Conservation (phyloP, 2,113 vertebrate species). For the Misgurnus anguillicaudatus region DNA sequence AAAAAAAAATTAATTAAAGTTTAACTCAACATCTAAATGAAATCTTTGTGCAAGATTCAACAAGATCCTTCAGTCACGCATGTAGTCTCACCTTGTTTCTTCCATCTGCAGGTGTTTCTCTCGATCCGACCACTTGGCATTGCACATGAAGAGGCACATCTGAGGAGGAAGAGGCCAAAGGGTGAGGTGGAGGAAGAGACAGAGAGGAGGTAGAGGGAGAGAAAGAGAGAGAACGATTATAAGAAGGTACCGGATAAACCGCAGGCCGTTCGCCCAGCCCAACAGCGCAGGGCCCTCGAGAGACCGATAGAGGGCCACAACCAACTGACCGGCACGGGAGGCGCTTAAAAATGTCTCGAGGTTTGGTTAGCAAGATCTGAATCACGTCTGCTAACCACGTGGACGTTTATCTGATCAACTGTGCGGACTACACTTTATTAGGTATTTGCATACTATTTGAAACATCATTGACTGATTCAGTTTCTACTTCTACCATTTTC, state of each 20-base stretch:
- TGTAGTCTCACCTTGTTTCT: conserved; percentile 47
- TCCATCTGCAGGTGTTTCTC: conserved; percentile 92
- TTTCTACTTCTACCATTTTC: neutral
- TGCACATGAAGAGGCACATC: conserved; percentile 99
- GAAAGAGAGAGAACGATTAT: conserved; percentile 43
- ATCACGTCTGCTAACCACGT: neutral
- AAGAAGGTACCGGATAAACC: conserved; percentile 17
- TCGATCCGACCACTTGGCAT: conserved; percentile 96
- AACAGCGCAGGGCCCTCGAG: conserved; percentile 13
- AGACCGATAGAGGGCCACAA: neutral
- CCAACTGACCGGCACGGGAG: neutral
- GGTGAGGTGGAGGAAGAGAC: conserved; percentile 49
- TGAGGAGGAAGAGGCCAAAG: conserved; percentile 64
- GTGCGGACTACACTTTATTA: neutral
- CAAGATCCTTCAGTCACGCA: neutral
- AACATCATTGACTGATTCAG: conserved; percentile 1
- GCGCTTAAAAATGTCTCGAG: conserved; percentile 10
- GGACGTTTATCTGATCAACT: neutral
- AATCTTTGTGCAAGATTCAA: too few species aligned
- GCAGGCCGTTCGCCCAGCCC: conserved; percentile 40
- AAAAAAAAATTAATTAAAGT: too few species aligned
- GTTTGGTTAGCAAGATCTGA: neutral
- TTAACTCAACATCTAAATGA: too few species aligned
- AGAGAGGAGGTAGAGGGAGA: conserved; percentile 51
- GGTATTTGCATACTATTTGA: conserved; percentile 3